These are phyloP conservation scores for Pygoscelis antarcticus DNA, from an alignment of 2,113 vertebrate species.

Conservation along the genomic window DNA sequence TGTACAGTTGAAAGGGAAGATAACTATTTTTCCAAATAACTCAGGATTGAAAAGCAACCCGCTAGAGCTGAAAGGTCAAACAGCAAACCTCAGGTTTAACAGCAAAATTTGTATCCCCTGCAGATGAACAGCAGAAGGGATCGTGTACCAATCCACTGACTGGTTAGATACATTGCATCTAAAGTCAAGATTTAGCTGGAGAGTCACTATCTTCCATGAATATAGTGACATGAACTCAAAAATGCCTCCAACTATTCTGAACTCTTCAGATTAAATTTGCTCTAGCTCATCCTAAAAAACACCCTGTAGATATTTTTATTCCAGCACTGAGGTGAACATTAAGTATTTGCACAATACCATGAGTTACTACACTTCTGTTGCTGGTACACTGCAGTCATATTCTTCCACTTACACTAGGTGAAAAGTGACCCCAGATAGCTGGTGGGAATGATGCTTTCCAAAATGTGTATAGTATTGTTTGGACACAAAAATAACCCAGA, in stretches of 20 bases:
- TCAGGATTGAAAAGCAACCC: neutral
- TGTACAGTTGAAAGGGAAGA: neutral
- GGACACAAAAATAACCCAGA: neutral
- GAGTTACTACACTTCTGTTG: neutral
- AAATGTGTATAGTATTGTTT: neutral
- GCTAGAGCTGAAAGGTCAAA: neutral
- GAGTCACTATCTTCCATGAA: neutral
- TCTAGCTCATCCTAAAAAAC: neutral
- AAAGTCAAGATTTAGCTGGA: neutral
- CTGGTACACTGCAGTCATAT: neutral
- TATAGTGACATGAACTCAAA: neutral
- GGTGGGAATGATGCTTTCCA: neutral
- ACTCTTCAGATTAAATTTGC: neutral
- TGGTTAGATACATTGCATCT: neutral
- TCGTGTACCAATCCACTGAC: neutral
- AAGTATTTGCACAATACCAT: neutral
- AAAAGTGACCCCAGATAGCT: neutral
- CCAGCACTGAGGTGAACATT: neutral
- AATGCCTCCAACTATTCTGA: neutral
- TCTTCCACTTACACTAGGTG: neutral
- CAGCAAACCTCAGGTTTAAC: neutral
- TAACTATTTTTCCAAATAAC: neutral
- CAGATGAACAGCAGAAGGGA: neutral
- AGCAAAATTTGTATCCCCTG: neutral
- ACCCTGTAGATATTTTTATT: neutral